These are phyloP conservation scores for Syngnathus acus DNA, from an alignment of 2,797 vertebrate genomes.

Conservation along the genomic window DNA sequence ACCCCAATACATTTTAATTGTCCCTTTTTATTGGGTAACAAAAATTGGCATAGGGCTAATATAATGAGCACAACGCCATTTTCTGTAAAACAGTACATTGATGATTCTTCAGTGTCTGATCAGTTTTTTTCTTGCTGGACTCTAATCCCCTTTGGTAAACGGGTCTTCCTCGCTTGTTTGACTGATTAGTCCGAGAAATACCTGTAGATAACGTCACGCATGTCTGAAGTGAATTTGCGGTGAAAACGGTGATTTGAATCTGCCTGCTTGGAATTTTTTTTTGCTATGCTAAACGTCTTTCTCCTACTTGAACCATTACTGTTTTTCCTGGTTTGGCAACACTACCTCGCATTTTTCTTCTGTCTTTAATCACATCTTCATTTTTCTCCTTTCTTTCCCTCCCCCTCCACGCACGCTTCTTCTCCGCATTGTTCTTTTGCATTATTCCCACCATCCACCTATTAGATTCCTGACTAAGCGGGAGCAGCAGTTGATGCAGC, in stretches of 20 bases:
- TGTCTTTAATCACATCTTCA: constrained; percentile 4
- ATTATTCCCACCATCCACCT: constrained; percentile 19
- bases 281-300: constrained; percentile 33
- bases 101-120: constrained; percentile 33
- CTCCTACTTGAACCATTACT: constrained; percentile 17
- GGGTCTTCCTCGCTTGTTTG: neutral
- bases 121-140: neutral
- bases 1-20: constrained; percentile 62
- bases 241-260: constrained; percentile 39
- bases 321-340: neutral
- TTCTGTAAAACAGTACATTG: constrained; percentile 34
- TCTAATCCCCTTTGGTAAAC: constrained; percentile 8
- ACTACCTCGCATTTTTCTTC: neutral
- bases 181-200: neutral
- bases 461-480: constrained; percentile 91
- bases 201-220: neutral
- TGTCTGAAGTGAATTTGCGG: constrained; percentile 48
- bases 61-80: constrained; percentile 60
- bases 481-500: constrained; percentile 91
- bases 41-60: constrained; percentile 53
- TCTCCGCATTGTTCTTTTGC: constrained; percentile 8
- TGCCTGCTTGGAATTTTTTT: constrained; percentile 21
- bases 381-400: constrained; percentile 9
- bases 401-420: constrained; percentile 12
- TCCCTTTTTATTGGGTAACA: constrained; percentile 62